Conservation (phyloP, 2,888 invertebrate genomes). For the Argyresthia goedartella region DNA sequence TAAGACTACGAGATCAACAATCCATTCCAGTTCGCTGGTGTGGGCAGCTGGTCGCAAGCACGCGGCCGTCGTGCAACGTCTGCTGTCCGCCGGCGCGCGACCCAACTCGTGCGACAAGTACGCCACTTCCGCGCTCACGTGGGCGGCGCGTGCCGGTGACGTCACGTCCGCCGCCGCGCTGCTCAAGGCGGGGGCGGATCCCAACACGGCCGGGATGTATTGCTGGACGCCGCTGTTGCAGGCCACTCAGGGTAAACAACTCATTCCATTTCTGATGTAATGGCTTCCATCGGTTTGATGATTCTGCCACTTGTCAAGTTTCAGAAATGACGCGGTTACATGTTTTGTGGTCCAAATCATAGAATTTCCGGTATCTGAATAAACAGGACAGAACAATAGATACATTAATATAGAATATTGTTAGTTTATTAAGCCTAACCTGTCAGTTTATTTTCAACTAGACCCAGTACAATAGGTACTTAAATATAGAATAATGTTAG, state of each 20-base stretch:
- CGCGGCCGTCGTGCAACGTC: slow-evolving; percentile 83
- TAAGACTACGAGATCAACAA: too few relatives aligned
- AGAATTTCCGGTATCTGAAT: too few relatives aligned
- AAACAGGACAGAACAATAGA: too few relatives aligned
- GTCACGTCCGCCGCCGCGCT: slow-evolving; percentile 85
- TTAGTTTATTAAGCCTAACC: too few relatives aligned
- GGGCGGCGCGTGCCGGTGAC: slow-evolving; percentile 95
- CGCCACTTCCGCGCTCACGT: slow-evolving; percentile 95
- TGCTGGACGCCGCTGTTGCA: slow-evolving; percentile 95
- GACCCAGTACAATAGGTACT: too few relatives aligned
- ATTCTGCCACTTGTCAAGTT: too few relatives aligned
- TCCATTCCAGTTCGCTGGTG: slow-evolving; percentile 81
- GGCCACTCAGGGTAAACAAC: slow-evolving; percentile 76
- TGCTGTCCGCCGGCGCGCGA: slow-evolving; percentile 91
- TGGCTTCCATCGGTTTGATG: too few relatives aligned
- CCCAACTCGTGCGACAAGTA: slow-evolving; percentile 97
- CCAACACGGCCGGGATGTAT: slow-evolving; percentile 96
- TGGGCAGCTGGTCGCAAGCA: slow-evolving; percentile 97
- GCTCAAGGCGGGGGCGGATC: slow-evolving; percentile 87
- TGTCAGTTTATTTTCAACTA: too few relatives aligned
- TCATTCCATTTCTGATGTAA: not conserved
- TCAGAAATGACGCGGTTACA: too few relatives aligned
- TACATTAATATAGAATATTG: too few relatives aligned
- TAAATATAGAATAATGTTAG: too few relatives aligned
- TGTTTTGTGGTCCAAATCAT: too few relatives aligned